These are phyloP conservation scores for Protonibea diacanthus DNA, from an alignment of 2,797 vertebrate species.

Conservation along the genomic window DNA sequence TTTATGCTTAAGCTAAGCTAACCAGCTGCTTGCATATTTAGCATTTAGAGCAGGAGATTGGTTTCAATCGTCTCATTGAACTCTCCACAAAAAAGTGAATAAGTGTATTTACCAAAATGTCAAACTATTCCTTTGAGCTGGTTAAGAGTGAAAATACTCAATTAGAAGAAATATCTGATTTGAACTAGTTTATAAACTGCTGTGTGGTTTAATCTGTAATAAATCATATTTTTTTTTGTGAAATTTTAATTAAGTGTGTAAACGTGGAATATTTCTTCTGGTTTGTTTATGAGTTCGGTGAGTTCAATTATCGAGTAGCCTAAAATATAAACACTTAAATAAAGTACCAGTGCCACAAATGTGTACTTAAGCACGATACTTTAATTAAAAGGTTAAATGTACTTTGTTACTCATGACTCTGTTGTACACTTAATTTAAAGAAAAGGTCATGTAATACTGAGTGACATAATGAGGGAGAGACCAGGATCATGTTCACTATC, in stretches of 20 bases:
- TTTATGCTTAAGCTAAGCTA: neutral
- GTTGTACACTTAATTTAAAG: constrained; percentile 15
- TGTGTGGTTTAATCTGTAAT: no score
- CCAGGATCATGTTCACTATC: constrained; percentile 24
- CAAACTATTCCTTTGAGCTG: no score
- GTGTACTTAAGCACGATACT: neutral
- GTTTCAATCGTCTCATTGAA: neutral
- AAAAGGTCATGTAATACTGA: constrained; percentile 28
- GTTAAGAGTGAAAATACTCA: no score
- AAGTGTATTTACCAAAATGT: no score
- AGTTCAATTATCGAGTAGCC: no score
- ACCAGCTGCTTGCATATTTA: neutral
- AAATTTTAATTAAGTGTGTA: neutral
- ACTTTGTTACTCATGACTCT: neutral
- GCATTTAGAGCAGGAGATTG: neutral
- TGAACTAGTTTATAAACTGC: neutral
- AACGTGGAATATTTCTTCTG: neutral
- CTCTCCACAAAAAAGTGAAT: no score
- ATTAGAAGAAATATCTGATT: neutral
- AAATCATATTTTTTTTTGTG: no score
- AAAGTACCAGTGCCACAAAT: neutral
- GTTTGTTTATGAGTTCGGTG: neutral
- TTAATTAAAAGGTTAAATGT: neutral
- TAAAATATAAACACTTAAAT: no score
- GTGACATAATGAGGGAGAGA: constrained; percentile 24